Conservation (phyloP, 2,797 vertebrate genomes). For the Limosa lapponica region DNA sequence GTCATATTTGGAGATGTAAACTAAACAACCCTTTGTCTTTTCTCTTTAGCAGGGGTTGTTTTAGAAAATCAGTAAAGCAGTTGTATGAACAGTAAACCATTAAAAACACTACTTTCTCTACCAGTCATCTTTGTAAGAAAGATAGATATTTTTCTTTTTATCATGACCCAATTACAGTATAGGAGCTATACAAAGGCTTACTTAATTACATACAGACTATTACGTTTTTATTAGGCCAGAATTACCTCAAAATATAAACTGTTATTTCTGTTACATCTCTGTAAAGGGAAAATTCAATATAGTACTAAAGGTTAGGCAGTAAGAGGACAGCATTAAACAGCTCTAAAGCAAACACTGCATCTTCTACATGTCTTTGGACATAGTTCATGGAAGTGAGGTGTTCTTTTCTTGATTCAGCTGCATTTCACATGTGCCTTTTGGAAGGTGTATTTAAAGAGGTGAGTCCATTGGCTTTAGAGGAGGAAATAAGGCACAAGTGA, state of each 20-base stretch:
- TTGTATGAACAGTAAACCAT: background rate
- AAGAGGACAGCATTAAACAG: background rate
- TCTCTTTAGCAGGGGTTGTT: background rate
- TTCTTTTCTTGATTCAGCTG: background rate
- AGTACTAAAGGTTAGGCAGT: background rate
- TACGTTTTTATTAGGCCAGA: constrained; percentile 6
- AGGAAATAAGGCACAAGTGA: background rate
- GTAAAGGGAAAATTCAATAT: background rate
- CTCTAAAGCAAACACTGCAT: background rate
- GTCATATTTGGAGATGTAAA: background rate
- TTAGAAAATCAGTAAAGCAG: background rate
- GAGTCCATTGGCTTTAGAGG: background rate
- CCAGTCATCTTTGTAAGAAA: background rate
- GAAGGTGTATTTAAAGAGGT: background rate
- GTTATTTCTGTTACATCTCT: background rate
- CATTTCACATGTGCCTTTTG: background rate
- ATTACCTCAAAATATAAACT: background rate
- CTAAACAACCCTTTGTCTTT: background rate
- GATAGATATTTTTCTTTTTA: background rate
- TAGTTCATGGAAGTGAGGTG: background rate
- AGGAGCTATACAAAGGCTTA: background rate
- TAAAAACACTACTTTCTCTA: background rate
- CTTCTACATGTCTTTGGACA: background rate
- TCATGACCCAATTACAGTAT: background rate
- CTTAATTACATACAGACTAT: background rate